Percentiles rank a stretch among this genome's conserved stretches.
Evolutionary conservation across 2,113 vertebrate genomes (phyloP).

Genomic region (Callipepla californica): DNA sequence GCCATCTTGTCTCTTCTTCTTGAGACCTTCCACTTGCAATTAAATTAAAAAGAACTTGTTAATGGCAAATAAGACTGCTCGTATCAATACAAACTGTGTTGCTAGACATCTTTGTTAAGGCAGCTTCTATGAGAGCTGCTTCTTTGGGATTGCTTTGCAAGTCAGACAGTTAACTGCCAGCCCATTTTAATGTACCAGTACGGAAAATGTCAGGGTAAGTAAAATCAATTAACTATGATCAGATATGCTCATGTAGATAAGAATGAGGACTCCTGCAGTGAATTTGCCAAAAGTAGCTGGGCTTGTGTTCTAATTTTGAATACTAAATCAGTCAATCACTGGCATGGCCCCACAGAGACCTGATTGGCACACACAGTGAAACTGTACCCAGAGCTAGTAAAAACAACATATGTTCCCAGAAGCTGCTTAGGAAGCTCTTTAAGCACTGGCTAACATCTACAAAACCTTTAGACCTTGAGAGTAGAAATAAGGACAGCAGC

Average conservation of each 20-base stretch:
- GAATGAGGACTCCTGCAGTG: neutral
- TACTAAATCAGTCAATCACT: neutral
- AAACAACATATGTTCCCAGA: slow-evolving; percentile 69
- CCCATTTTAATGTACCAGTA: neutral
- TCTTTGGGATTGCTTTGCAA: neutral
- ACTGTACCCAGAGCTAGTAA: slow-evolving; percentile 52
- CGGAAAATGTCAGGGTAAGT: neutral
- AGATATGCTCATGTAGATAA: neutral
- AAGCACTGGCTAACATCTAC: slow-evolving; percentile 29
- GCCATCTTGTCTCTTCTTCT: neutral
- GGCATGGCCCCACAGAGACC: neutral
- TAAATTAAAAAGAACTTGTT: neutral
- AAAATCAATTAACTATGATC: neutral
- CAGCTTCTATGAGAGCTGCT: neutral
- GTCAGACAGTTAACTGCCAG: neutral
- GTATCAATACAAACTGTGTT: neutral
- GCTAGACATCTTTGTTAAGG: neutral
- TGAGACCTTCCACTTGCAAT: neutral
- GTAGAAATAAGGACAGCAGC: slow-evolving; percentile 17
- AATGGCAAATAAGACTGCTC: neutral
- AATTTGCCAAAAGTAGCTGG: neutral
- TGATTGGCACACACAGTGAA: slow-evolving; percentile 44
- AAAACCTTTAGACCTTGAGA: slow-evolving; percentile 14
- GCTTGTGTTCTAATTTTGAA: slow-evolving; percentile 7
- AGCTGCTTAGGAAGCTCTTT: slow-evolving; percentile 65